Base-by-base conservation (phyloP, 1,140 invertebrate species). In the Bilobella aurantiaca region DNA sequence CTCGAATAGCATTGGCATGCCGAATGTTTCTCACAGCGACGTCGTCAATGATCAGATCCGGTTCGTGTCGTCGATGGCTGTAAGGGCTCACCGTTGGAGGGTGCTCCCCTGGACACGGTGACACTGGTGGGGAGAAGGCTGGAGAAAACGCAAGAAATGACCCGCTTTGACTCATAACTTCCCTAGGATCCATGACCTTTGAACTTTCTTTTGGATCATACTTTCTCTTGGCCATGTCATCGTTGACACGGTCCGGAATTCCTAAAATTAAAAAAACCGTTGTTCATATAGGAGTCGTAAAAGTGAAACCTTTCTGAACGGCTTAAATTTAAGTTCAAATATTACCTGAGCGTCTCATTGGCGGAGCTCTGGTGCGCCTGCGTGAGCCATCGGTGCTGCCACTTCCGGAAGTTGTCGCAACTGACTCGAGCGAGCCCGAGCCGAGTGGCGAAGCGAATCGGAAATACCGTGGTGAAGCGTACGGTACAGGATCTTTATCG, bases 1-100 rank as follows among this genome's bases (percentile, higher is more conserved):
- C 81, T 74, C 57, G 29, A 28, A 70, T 68, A 16, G 71, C 23
- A 61, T 89, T 90, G 1, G 86, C 85, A 74, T 87, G 83, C 73
- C 85, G 85, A 60, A 90, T 84, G 70, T 85, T 90, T 68, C 90
- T 81, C 75, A 86, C 91, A 2, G 88, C 85, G 0, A 93, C 84
- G 77, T 94, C 91, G 75, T 94, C 91, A 14, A 83, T 78, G 2
- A 88, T 84, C 2, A 90, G 80, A 78, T 94, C 88, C 2, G 90
- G 90, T 75, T 91, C 86, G 61, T 84, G 79, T 0, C 82, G 77
- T 1, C 73, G 47, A 31, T 25, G 28, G 23, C n/a, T 18, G 25
- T 53, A 58, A 42, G 16, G 42, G 16, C 31, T 37, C n/a, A n/a
- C n/a, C n/a, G 30, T 59, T 28, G 8, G 3, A 23, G 21, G 21